A percentile compares a stretch with the other conserved stretches of the same genome.
These are phyloP conservation scores for Acanthosepion pharaonis DNA, from an alignment of 2,888 invertebrate genomes.

Conservation along the genomic window DNA sequence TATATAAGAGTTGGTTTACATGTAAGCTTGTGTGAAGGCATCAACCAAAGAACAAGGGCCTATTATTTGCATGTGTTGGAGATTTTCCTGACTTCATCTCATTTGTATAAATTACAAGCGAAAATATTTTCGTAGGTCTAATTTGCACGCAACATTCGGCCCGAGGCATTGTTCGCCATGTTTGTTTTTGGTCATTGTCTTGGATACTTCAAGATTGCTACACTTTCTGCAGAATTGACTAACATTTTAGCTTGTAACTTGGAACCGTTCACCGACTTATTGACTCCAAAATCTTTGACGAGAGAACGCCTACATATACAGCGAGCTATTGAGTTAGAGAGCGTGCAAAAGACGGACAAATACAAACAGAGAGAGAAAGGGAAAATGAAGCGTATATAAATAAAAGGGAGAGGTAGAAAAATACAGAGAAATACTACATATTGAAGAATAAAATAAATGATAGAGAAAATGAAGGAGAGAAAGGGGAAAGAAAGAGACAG, in stretches of 20 bases:
- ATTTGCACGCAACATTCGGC: background rate
- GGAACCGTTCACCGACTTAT: background rate
- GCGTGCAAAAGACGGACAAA: background rate
- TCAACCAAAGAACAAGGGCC: background rate
- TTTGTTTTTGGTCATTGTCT: background rate
- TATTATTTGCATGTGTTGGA: background rate
- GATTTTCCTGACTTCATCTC: background rate
- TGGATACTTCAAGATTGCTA: background rate
- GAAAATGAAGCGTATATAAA: background rate
- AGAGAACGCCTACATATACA: background rate
- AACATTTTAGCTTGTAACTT: background rate
- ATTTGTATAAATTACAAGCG: background rate
- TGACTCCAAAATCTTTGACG: background rate
- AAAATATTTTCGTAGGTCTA: background rate
- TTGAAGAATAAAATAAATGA: background rate
- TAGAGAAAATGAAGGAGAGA: background rate
- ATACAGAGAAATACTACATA: too few relatives aligned
- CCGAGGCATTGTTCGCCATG: background rate
- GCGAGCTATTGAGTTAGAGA: background rate
- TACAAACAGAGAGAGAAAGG: background rate
- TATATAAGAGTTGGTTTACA: background rate
- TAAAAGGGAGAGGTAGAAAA: background rate
- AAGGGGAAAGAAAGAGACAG: background rate
- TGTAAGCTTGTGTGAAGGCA: background rate
- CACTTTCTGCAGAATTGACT: background rate